phyloP scores from a whole-genome alignment of 2,113 vertebrate species.

The Arizona elegans region DNA sequence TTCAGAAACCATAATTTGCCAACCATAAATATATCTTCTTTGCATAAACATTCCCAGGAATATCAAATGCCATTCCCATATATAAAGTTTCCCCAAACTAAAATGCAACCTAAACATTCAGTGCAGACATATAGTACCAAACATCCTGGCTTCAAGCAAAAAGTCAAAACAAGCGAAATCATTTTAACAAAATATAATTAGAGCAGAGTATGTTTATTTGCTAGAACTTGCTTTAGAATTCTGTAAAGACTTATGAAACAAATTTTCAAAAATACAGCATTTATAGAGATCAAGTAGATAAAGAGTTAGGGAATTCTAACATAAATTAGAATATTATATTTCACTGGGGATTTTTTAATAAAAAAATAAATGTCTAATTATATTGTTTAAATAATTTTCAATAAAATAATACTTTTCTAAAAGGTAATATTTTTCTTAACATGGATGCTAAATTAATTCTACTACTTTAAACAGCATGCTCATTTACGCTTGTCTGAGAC shows the following conservation, averaged over 20 bases:
- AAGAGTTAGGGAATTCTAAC: neutral
- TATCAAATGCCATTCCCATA: conserved; percentile 45
- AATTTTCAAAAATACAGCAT: neutral
- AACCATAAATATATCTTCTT: conserved; percentile 30
- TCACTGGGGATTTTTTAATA: neutral
- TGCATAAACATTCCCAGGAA: conserved; percentile 42
- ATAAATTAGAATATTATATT: neutral
- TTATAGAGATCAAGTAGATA: fast-evolving
- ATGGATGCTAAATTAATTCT: conserved; percentile 43
- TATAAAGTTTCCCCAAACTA: conserved; percentile 45
- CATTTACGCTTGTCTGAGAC: conserved; percentile 36
- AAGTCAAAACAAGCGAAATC: conserved; percentile 20
- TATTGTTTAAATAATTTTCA: neutral
- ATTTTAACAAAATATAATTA: conserved; percentile 44
- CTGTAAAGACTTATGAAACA: conserved; percentile 19
- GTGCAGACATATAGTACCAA: neutral
- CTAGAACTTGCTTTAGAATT: conserved; percentile 13
- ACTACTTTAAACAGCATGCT: conserved; percentile 53
- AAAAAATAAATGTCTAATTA: neutral
- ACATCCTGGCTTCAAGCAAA: neutral
- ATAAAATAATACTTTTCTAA: neutral
- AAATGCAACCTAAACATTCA: conserved; percentile 50
- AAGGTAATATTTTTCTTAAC: conserved; percentile 32
- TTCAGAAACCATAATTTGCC: neutral
- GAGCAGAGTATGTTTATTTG: conserved; percentile 35